Conservation (phyloP, 2,888 invertebrate genomes). For the Zygogramma bicolorata region DNA sequence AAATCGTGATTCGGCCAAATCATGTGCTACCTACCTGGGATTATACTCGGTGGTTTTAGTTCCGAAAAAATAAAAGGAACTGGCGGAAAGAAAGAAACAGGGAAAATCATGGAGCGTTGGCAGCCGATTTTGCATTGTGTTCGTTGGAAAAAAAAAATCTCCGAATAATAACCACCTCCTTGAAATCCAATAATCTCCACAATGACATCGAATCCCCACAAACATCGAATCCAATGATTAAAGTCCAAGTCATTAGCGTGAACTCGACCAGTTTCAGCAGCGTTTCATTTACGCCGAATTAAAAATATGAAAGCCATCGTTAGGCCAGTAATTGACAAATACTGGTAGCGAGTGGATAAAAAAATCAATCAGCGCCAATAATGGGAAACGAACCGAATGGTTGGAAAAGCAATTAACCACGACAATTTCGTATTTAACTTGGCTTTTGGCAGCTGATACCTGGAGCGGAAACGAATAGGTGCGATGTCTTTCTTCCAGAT, state of each 20-base stretch:
- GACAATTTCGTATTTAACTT: constrained; percentile 42
- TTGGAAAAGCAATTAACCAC: constrained; percentile 52
- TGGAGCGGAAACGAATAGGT: constrained; percentile 13
- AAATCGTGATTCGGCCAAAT: too few species aligned
- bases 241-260: neutral
- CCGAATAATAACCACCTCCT: too few species aligned
- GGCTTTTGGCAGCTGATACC: constrained; percentile 20
- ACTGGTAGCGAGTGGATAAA: constrained; percentile 26
- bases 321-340: constrained; percentile 29
- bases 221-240: constrained; percentile 3
- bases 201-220: constrained; percentile 2
- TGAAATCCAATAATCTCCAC: neutral
- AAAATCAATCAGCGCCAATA: constrained; percentile 50
- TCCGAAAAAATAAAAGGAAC: too few species aligned
- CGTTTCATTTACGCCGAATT: constrained; percentile 30
- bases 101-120: too few species aligned
- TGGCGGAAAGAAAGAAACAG: too few species aligned
- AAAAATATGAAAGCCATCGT: constrained; percentile 32
- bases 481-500: neutral
- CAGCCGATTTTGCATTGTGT: too few species aligned
- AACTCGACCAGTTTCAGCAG: constrained; percentile 24
- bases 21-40: too few species aligned
- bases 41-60: too few species aligned
- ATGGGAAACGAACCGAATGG: constrained; percentile 46
- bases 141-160: too few species aligned